These are phyloP conservation scores for Hippoglossus stenolepis DNA, from an alignment of 2,113 vertebrate species.

Conservation along the genomic window DNA sequence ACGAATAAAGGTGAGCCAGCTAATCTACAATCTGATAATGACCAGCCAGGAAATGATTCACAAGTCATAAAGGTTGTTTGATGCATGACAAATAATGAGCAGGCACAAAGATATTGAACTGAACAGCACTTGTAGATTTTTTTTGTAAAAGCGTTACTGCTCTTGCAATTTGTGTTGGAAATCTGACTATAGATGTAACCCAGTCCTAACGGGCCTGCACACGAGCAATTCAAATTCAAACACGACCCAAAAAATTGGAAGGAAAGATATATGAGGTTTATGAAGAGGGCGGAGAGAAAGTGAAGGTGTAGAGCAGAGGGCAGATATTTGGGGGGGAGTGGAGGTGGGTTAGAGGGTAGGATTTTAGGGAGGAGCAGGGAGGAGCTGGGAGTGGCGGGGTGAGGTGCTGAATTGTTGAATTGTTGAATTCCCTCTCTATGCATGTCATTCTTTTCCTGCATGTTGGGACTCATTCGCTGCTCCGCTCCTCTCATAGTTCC, in stretches of 20 bases:
- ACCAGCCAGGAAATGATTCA: conserved; percentile 71
- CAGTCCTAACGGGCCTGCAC: not conserved
- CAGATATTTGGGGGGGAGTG: not conserved
- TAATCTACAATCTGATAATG: conserved; percentile 49
- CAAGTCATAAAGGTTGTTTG: conserved; percentile 1
- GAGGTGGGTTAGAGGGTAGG: conserved; percentile 15
- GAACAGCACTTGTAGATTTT: not conserved
- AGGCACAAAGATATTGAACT: not conserved
- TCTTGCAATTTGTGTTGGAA: not conserved
- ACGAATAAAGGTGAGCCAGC: conserved; percentile 63
- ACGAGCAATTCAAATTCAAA: conserved; percentile 1
- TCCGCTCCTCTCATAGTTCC: conserved; percentile 9
- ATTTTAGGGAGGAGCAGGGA: conserved; percentile 66
- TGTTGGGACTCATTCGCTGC: conserved; percentile 64
- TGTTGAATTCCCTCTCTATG: conserved; percentile 34
- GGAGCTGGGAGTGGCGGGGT: conserved; percentile 61
- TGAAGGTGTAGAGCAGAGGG: conserved; percentile 1
- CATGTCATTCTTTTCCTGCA: conserved; percentile 56
- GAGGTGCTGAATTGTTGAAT: conserved; percentile 40
- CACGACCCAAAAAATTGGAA: not conserved
- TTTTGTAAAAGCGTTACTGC: not conserved
- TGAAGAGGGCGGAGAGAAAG: not conserved
- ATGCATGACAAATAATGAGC: not conserved
- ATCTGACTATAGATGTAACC: conserved; percentile 6
- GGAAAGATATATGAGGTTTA: not conserved